Evolutionary conservation across 2,113 vertebrate genomes (phyloP).

Genomic region (Tinamus guttatus): DNA sequence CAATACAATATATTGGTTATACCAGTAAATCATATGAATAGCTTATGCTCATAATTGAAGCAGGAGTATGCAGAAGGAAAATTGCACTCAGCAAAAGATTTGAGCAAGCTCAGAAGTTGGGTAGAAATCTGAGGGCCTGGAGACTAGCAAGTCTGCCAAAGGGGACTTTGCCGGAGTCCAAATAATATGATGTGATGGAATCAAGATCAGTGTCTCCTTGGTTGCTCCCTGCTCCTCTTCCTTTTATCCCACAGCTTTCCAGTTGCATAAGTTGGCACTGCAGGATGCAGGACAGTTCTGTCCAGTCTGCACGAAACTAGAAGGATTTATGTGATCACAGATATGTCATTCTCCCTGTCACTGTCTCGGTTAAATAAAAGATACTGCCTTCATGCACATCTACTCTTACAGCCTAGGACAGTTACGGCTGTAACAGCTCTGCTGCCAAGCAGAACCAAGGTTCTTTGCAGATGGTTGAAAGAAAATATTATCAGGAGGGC

Average conservation of each 20-base stretch:
- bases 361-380: not conserved
- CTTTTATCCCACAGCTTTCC: not conserved
- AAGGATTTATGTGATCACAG: not conserved
- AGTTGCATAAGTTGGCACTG: not conserved
- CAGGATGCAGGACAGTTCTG: not conserved
- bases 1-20: not conserved
- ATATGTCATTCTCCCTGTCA: not conserved
- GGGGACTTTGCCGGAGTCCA: rapidly evolving
- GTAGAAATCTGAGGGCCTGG: not conserved
- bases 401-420: not conserved
- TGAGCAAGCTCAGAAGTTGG: not conserved
- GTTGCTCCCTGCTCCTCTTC: not conserved
- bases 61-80: not conserved
- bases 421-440: not conserved
- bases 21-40: not conserved
- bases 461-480: not conserved
- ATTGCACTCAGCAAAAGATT: not conserved
- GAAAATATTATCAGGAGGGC: not conserved
- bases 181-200: not conserved
- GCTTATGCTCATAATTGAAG: not conserved
- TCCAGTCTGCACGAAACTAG: not conserved
- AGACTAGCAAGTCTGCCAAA: not conserved
- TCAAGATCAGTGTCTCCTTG: not conserved
- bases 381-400: not conserved
- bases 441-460: not conserved